Evolutionary conservation across 2,888 invertebrate genomes (phyloP), one percentile per base, ranked within the genome.

Genomic region (Dyspetes luteomarginatus): DNA sequence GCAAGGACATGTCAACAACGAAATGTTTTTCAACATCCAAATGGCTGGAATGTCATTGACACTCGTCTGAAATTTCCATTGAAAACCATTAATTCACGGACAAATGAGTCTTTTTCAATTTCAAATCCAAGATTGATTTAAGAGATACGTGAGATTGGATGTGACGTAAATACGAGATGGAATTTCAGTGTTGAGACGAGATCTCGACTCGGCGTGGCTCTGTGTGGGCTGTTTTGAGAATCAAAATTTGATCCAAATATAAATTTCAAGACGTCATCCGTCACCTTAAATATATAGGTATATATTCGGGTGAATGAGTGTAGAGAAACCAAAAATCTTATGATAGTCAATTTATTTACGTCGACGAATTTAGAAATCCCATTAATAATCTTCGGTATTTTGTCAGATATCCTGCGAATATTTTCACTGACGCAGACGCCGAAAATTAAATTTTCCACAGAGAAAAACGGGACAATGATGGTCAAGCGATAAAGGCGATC

Each of bases 381-480:
- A 78, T 78, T 78, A 78, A 78, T 78, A 78, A 72, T 78, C 64
- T 72, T 78, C 45, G 78, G 65, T 78, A 72, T 78, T 78, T 77
- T 64, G 71, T 77, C 71, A 36, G 77, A 19, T 1, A 24, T 45
- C 52, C 50, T 36, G 41, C 30, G 60, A 36, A 64, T 77, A 77
- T 77, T 77, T 77, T 56, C 17, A 55, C 26, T 76, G 36, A 9
- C 26, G 9, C 52, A 48, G 48, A 77, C 64, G 56, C 64, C 45
- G 56, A 30, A 55, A 41, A 26, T n/a, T n/a, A 9, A 41, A 52
- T 52, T 62, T 30, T 52, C 12, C 24, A 3, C 60, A 2, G 24
- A n/a, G 50, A 19, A 24, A 41, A 64, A 17, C 17, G 22, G 5
- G 43, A 24, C 17, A 36, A 36, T 1, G 36, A 36, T 36, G 36